Evolutionary conservation across 1,140 invertebrate species (phyloP), one percentile per base, ranked within the genome.

Genomic region (Hyphantria cunea): DNA sequence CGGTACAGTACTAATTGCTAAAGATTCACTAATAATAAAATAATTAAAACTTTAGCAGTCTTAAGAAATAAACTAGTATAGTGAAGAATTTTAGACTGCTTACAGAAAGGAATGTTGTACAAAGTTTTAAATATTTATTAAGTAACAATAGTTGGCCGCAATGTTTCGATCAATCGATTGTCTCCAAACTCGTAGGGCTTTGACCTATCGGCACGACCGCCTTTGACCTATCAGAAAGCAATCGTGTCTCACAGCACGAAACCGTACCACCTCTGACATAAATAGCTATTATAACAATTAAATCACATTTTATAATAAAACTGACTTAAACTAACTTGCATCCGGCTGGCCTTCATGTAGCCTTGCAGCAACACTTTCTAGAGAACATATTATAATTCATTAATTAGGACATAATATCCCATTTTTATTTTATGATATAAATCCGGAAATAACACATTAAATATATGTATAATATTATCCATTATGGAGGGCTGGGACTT

Each of bases 311-410:
- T 51, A 60, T 60, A 42, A 60, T 51, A 42, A 50, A 8, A 14
- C 25, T 51, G 12, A 51, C 47, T 42, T 49, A 41, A 49, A 42
- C 48, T 25, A 13, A 32, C 39, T 41, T 37, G 56, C 52, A 66
- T 79, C 79, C 76, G 79, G 78, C 66, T 77, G 82, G 76, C 79
- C 79, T 82, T 76, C 73, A 70, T 7, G 13, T 66, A 68, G 69
- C 78, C 82, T 81, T 80, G 74, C 47, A 15, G 47, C 60, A 14
- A 59, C 67, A 84, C 82, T 84, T 84, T 84, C 82, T 81, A 84
- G 52, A 67, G 55, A 1, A 62, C 68, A 67, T 61, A 64, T 54
- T 50, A 52, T 64, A 14, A 7, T 39, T 39, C 2, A 39, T 2
- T 39, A 51, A 60, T 50, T 50, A 60, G 37, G 48, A 58, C 5